These are phyloP conservation scores for Polypterus senegalus DNA, from an alignment of 2,113 vertebrate species.

Conservation along the genomic window DNA sequence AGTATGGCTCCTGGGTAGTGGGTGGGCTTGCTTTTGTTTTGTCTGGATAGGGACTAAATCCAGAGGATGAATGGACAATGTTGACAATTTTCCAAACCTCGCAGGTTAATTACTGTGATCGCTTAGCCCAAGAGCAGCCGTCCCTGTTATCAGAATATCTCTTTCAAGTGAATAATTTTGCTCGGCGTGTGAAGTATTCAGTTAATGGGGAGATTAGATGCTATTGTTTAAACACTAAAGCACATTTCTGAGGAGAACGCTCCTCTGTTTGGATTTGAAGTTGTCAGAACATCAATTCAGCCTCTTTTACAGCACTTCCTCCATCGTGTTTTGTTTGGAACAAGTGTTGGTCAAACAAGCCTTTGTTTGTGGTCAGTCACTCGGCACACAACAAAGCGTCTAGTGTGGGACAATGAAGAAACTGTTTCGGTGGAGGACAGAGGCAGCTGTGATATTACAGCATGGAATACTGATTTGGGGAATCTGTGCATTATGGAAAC, in stretches of 20 bases:
- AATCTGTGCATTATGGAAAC: constrained; percentile 7
- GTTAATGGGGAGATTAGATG: constrained; percentile 40
- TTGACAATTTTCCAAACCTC: background rate
- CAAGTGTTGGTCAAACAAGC: constrained; percentile 70
- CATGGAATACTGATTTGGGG: constrained; percentile 34
- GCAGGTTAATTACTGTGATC: constrained; percentile 20
- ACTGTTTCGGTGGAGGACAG: constrained; percentile 34
- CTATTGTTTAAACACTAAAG: constrained; percentile 34
- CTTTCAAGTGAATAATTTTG: constrained; percentile 11
- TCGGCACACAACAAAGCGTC: constrained; percentile 49
- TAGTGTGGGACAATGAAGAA: constrained; percentile 48
- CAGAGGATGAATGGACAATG: too few species aligned
- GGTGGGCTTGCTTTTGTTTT: too few species aligned
- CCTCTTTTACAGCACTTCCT: constrained; percentile 51
- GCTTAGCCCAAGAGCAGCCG: constrained; percentile 14
- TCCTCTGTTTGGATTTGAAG: constrained; percentile 35
- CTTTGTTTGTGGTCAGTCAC: constrained; percentile 65
- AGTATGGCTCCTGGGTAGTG: too few species aligned
- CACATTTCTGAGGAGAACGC: constrained; percentile 22
- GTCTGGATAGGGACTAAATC: too few species aligned
- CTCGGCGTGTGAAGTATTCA: constrained; percentile 14
- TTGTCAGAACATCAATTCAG: constrained; percentile 37
- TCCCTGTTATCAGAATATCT: constrained; percentile 14
- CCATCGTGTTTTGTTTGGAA: constrained; percentile 61
- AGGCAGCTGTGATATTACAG: constrained; percentile 38